Evolutionary conservation across 2,113 vertebrate species (phyloP).

Genomic region (Kryptolebias marmoratus): DNA sequence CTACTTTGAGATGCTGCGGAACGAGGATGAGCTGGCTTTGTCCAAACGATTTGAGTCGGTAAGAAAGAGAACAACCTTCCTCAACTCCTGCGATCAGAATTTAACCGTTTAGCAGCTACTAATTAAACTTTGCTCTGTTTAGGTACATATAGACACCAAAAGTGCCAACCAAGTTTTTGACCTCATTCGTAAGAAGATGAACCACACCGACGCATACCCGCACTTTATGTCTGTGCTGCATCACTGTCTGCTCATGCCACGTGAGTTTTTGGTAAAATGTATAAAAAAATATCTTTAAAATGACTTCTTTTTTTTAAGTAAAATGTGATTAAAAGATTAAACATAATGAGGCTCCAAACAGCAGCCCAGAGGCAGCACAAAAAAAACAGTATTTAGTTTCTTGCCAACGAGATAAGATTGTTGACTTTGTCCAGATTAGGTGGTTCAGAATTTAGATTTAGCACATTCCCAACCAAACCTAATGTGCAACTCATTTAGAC

Average conservation of each 20-base stretch:
- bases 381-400: slow-evolving; percentile 27
- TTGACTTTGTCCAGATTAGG: slow-evolving; percentile 57
- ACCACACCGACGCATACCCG: slow-evolving; percentile 94
- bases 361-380: background rate
- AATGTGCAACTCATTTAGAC: slow-evolving; percentile 9
- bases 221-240: slow-evolving; percentile 99
- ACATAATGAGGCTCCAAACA: slow-evolving; percentile 6
- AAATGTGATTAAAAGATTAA: slow-evolving; percentile 6
- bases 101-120: background rate
- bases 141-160: slow-evolving; percentile 98
- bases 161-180: slow-evolving; percentile 98
- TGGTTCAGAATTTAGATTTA: slow-evolving; percentile 36
- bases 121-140: background rate
- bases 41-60: slow-evolving; percentile 96
- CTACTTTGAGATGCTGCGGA: slow-evolving; percentile 98
- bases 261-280: slow-evolving; percentile 78
- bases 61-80: slow-evolving; percentile 9
- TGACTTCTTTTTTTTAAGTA: background rate
- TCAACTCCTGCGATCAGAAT: background rate
- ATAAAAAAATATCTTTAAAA: too few relatives aligned
- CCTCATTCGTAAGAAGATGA: slow-evolving; percentile 94
- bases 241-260: slow-evolving; percentile 99
- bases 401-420: slow-evolving; percentile 49
- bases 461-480: slow-evolving; percentile 38
- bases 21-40: slow-evolving; percentile 96